These are phyloP conservation scores for Prinia subflava DNA, from an alignment of 2,113 vertebrate genomes.

Conservation along the genomic window DNA sequence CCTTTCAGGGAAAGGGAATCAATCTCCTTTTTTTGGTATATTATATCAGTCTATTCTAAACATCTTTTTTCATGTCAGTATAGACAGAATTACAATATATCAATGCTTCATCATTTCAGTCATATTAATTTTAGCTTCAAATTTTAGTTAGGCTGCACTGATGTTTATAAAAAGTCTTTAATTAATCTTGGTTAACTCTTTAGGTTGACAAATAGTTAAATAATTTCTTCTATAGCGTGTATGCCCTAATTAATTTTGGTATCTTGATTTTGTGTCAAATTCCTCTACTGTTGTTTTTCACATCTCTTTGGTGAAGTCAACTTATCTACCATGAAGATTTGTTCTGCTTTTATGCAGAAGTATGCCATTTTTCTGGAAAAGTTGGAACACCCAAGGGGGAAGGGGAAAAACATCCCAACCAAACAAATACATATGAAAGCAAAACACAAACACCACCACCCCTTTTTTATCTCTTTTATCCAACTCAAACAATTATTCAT, in stretches of 20 bases:
- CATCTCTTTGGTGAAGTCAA: not conserved
- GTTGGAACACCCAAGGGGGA: fast-evolving
- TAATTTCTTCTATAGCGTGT: fast-evolving
- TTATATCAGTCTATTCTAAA: not conserved
- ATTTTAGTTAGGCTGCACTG: not conserved
- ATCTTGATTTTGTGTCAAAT: not conserved
- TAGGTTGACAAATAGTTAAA: not conserved
- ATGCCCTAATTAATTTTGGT: not conserved
- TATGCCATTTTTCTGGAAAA: not conserved
- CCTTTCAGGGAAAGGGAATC: no score
- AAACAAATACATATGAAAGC: not conserved
- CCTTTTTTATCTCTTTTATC: not conserved
- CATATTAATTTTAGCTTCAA: not conserved
- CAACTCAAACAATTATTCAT: not conserved
- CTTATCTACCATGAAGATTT: not conserved
- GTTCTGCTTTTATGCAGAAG: not conserved
- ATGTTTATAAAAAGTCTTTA: not conserved
- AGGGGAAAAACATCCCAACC: fast-evolving
- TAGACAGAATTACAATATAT: not conserved
- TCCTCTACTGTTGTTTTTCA: not conserved
- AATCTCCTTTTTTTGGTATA: not conserved
- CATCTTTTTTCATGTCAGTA: not conserved
- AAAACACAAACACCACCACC: fast-evolving
- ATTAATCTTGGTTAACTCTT: not conserved
- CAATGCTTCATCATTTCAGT: not conserved